phyloP scores from a whole-genome alignment of 2,113 vertebrate species.

The Balaeniceps rex region DNA sequence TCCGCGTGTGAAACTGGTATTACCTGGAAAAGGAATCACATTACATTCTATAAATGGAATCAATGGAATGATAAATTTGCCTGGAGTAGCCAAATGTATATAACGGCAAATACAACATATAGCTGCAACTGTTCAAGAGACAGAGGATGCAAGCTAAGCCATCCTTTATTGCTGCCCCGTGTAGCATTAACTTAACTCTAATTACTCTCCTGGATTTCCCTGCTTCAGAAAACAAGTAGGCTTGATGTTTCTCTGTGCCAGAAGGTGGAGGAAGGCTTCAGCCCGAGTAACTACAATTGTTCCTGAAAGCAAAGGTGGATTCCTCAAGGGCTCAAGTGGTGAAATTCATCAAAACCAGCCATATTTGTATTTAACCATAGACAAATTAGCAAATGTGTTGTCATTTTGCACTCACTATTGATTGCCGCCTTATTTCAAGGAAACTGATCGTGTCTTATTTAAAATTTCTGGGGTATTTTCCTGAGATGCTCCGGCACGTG shows the following conservation, averaged over 20 bases:
- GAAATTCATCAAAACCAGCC: not conserved
- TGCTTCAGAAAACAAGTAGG: not conserved
- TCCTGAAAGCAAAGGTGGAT: not conserved
- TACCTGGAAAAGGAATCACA: not conserved
- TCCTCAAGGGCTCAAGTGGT: not conserved
- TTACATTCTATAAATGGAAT: not conserved
- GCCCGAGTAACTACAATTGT: not conserved
- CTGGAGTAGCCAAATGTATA: not conserved
- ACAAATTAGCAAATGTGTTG: fast-evolving
- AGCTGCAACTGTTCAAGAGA: not conserved
- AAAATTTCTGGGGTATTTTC: not conserved
- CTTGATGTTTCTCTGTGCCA: not conserved
- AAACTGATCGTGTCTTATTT: fast-evolving
- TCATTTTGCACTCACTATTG: not conserved
- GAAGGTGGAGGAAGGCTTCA: not conserved
- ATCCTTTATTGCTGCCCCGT: not conserved
- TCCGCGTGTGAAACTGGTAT: fast-evolving
- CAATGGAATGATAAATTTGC: not conserved
- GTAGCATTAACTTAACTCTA: not conserved
- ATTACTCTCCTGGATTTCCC: not conserved
- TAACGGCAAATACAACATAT: not conserved
- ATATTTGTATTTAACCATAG: fast-evolving
- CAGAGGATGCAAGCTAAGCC: not conserved
- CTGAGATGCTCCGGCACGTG: fast-evolving
- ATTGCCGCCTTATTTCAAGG: not conserved